Evolutionary conservation across 2,113 vertebrate species (phyloP).

Genomic region (Variabilichromis moorii): DNA sequence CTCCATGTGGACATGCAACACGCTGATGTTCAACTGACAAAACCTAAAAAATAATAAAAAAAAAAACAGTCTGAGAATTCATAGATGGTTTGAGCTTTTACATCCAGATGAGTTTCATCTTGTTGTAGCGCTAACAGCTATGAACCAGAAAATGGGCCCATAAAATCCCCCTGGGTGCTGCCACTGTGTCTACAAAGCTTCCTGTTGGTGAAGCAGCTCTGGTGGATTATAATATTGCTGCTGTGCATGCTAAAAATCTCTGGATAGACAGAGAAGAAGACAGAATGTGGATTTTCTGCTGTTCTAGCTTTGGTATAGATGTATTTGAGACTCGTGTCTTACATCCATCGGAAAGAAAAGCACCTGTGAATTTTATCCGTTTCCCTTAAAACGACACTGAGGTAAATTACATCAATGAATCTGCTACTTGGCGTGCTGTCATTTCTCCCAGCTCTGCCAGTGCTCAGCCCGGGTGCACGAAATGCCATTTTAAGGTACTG

Average conservation of each 20-base stretch:
- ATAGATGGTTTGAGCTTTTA: constrained; percentile 18
- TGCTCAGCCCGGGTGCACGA: background rate
- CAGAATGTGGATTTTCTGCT: background rate
- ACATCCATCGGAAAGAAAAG: background rate
- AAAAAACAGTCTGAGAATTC: background rate
- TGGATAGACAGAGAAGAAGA: background rate
- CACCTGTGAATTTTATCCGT: background rate
- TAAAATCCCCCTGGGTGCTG: constrained; percentile 30
- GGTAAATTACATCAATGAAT: background rate
- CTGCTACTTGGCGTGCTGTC: background rate
- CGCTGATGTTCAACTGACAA: background rate
- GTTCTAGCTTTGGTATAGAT: background rate
- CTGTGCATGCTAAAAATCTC: constrained; percentile 37
- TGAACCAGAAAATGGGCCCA: constrained; percentile 38
- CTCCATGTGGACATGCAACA: background rate
- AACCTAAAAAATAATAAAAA: background rate
- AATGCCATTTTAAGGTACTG: constrained; percentile 3
- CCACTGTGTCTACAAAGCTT: constrained; percentile 35
- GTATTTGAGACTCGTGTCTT: background rate
- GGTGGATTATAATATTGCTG: constrained; percentile 26
- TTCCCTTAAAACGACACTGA: background rate
- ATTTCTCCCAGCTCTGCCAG: background rate
- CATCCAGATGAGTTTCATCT: constrained; percentile 47
- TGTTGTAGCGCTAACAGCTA: constrained; percentile 38
- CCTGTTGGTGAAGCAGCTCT: constrained; percentile 16